phyloP scores from a whole-genome alignment of 2,797 vertebrate genomes.

The Fundulus diaphanus region DNA sequence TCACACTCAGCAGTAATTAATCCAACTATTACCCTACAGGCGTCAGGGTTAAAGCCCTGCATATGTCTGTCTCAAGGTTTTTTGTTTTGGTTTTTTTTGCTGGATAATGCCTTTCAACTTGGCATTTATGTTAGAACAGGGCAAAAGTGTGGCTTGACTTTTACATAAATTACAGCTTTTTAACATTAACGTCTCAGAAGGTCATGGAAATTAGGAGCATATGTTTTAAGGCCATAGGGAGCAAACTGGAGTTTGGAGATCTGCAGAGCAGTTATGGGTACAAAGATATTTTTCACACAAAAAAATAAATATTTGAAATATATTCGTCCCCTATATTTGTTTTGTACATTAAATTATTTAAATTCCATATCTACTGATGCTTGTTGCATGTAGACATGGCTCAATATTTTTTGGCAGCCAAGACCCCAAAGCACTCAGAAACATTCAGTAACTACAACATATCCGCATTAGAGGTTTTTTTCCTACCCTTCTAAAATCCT shows the following conservation, averaged over 20 bases:
- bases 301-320: background rate
- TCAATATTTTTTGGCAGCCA: constrained; percentile 65
- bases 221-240: constrained; percentile 44
- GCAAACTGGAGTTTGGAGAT: constrained; percentile 45
- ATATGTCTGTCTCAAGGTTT: constrained; percentile 49
- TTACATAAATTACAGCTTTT: constrained; percentile 56
- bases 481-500: constrained; percentile 68
- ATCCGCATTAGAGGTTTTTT: constrained; percentile 74
- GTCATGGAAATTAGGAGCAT: constrained; percentile 44
- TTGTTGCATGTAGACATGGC: constrained; percentile 38
- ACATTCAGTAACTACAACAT: constrained; percentile 76
- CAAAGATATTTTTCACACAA: constrained; percentile 12
- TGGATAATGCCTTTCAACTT: constrained; percentile 45
- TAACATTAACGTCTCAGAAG: constrained; percentile 43
- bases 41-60: constrained; percentile 54
- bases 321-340: background rate
- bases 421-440: constrained; percentile 70
- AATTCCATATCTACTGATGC: constrained; percentile 36
- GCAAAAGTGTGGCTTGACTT: constrained; percentile 20
- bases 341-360: constrained; percentile 18
- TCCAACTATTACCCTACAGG: constrained; percentile 69
- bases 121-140: background rate
- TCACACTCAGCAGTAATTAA: constrained; percentile 81
- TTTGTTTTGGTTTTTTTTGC: constrained; percentile 42
- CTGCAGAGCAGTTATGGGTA: constrained; percentile 9